These are phyloP conservation scores for Gastrophryne carolinensis DNA, from an alignment of 2,797 vertebrate genomes.

Conservation along the genomic window DNA sequence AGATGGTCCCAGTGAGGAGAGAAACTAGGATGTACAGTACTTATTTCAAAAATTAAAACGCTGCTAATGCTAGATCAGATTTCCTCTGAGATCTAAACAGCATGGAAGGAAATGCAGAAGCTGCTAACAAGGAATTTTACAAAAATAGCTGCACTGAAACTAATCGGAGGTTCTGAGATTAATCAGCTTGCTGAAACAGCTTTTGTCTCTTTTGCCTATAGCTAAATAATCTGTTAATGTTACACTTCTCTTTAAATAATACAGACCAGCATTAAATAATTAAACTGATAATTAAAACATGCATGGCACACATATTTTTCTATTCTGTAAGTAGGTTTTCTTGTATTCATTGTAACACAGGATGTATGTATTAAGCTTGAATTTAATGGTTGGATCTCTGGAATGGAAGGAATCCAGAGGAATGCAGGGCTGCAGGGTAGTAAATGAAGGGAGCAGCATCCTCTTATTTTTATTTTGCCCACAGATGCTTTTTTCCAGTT, in stretches of 20 bases:
- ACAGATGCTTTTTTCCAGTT: too few relatives aligned
- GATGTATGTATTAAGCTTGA: too few relatives aligned
- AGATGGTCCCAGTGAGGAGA: constrained; percentile 48
- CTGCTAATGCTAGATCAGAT: constrained; percentile 49
- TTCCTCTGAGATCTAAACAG: constrained; percentile 52
- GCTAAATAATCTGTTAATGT: constrained; percentile 24
- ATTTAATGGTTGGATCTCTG: too few relatives aligned
- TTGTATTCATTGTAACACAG: too few relatives aligned
- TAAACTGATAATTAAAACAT: neutral
- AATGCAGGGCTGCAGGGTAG: too few relatives aligned
- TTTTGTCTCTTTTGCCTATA: neutral
- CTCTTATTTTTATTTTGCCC: too few relatives aligned
- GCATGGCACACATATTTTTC: neutral
- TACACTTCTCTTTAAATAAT: neutral
- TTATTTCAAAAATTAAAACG: constrained; percentile 45
- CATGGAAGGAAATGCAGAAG: constrained; percentile 34
- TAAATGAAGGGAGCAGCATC: too few relatives aligned
- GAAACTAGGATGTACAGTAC: constrained; percentile 44
- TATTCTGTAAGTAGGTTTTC: too few relatives aligned
- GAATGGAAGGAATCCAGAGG: too few relatives aligned
- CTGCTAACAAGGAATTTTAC: constrained; percentile 50
- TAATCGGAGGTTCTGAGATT: constrained; percentile 49
- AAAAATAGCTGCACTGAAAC: constrained; percentile 53
- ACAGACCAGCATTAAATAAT: neutral
- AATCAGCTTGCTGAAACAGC: constrained; percentile 21